Evolutionary conservation across 2,797 vertebrate genomes (phyloP), one percentile per base, ranked within the genome.

Genomic region (Chromobotia macracanthus): DNA sequence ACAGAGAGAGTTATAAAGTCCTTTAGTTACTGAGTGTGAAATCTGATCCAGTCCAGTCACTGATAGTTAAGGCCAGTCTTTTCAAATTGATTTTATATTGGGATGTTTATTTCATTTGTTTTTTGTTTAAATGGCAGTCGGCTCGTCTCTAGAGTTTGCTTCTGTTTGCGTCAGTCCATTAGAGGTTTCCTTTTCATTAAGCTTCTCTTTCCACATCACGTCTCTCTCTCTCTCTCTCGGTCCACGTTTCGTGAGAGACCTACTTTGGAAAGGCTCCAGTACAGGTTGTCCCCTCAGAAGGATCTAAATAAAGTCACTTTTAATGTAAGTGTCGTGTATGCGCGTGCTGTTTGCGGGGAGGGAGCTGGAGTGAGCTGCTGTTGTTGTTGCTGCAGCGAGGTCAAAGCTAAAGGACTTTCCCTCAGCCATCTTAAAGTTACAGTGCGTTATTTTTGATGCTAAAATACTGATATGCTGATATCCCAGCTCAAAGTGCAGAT

Each of bases 231-330:
- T 68, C 46, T 65, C 50, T 65, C 19, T 65, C 60, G 75, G 12
- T 41, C 56, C 51, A 63, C 66, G 35, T 66, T 56, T 67, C 61
- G 61, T 58, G 61, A 63, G 79, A 83, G 80, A 82, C 83, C 83
- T 82, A 84, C 73, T 83, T 86, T 80, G 18, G 6, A 64, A 80
- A 77, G 56, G 64, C 80, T 82, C 65, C 79, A 44, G 75, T 75
- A 51, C 70, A 80, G 71, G 78, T 83, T 76, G 25, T 84, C 65
- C 56, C 68, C 72, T 76, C 67, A 81, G 44, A 77, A 76, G 38
- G 64, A 73, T 64, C 80, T 78, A 58, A 79, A 72, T 53, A 61
- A 75, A 78, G 71, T 69, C 48, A 73, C 60, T 76, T 76, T 79
- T 64, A 75, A 44, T 65, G 67, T 41, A 64, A 61, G 65, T 50